Evolutionary conservation across 2,113 vertebrate species (phyloP).

Genomic region (Thunnus thynnus): DNA sequence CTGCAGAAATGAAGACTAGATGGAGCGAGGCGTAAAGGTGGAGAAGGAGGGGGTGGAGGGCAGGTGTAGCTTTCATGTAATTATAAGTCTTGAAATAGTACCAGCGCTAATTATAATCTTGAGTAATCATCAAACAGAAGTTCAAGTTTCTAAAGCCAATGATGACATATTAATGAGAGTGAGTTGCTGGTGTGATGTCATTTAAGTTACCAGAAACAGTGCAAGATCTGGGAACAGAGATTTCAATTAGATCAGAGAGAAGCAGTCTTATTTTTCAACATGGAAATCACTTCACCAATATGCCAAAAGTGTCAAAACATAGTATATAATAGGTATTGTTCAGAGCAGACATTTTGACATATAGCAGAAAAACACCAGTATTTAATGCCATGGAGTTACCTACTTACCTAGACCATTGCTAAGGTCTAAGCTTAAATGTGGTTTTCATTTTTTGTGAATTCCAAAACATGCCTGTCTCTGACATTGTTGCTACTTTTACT

Average conservation of each 20-base stretch:
- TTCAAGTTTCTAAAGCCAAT: neutral
- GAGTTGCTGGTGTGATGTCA: neutral
- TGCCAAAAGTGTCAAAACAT: no score
- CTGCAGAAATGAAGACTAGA: constrained; percentile 11
- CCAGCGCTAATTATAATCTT: neutral
- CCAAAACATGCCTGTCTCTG: no score
- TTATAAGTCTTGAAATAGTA: constrained; percentile 17
- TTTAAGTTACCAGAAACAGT: neutral
- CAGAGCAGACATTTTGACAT: no score
- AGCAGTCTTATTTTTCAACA: no score
- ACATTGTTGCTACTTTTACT: neutral
- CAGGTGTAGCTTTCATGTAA: constrained; percentile 19
- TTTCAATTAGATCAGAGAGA: no score
- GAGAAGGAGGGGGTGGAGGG: neutral
- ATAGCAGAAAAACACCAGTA: no score
- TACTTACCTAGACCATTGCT: no score
- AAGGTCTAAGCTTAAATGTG: no score
- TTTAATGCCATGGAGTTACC: no score
- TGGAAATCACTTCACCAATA: no score
- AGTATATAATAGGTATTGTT: no score
- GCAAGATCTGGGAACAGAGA: neutral
- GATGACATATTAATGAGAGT: neutral
- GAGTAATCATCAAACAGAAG: constrained; percentile 7
- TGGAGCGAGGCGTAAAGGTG: neutral
- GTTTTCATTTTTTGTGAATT: no score